These are phyloP conservation scores for Tiliacea aurago DNA, from an alignment of 2,888 invertebrate species.

Conservation along the genomic window DNA sequence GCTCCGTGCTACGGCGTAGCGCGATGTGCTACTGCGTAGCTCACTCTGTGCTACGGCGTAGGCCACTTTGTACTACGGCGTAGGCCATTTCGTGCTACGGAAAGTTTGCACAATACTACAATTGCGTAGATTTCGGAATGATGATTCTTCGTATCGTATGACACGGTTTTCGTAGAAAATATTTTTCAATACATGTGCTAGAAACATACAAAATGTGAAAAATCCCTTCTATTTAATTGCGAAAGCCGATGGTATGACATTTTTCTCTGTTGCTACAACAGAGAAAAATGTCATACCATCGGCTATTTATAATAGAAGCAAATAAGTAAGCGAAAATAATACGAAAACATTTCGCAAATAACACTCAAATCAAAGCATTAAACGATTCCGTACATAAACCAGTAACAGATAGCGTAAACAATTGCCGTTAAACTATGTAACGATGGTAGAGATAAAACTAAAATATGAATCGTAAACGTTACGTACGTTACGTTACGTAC, in stretches of 20 bases:
- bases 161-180: not conserved
- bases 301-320: constrained; percentile 1
- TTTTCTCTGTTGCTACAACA: too few relatives aligned
- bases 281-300: constrained; percentile 3
- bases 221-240: not conserved
- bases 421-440: constrained; percentile 41
- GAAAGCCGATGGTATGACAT: too few relatives aligned
- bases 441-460: constrained; percentile 48
- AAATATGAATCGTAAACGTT: constrained; percentile 53
- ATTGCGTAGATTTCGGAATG: not conserved
- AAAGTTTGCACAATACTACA: not conserved
- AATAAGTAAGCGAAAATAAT: constrained; percentile 38
- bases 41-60: not conserved
- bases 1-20: not conserved
- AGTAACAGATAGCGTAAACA: constrained; percentile 41
- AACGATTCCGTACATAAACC: constrained; percentile 45
- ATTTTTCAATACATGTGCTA: not conserved
- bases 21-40: not conserved
- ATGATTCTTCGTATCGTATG: not conserved
- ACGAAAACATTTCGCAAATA: constrained; percentile 36
- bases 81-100: not conserved
- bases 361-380: constrained; percentile 41
- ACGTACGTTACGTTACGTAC: constrained; percentile 18
- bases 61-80: not conserved
- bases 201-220: not conserved